A percentile compares a stretch with the other conserved stretches of the same genome.
phyloP scores from a whole-genome alignment of 2,113 vertebrate genomes.

The Actenoides lindsayi region DNA sequence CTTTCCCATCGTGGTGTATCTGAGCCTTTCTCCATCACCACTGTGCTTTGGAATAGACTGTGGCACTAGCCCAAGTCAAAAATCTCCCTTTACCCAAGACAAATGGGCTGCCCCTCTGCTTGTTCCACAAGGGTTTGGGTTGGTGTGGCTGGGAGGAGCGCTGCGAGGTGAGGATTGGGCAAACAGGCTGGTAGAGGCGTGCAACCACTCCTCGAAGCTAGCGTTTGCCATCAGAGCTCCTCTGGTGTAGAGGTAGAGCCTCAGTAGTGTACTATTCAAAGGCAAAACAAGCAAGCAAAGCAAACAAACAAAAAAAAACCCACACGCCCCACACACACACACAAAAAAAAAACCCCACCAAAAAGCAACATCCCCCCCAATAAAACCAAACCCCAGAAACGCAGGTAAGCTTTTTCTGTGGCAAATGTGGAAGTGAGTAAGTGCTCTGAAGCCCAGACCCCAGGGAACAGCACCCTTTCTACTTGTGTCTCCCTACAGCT shows the following conservation, averaged over 20 bases:
- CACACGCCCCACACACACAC: too few species aligned
- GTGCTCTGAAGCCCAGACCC: background rate
- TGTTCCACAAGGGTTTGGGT: background rate
- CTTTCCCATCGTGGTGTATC: background rate
- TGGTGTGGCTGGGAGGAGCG: background rate
- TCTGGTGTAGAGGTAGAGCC: background rate
- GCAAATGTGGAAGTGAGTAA: background rate
- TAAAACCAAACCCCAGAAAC: background rate
- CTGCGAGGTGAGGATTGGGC: background rate
- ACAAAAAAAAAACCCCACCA: background rate
- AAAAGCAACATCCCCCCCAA: too few species aligned
- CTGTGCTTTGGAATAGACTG: background rate
- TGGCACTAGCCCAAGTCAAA: background rate
- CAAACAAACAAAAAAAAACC: too few species aligned
- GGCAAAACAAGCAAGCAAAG: too few species aligned
- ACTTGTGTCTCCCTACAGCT: background rate
- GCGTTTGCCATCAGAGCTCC: fast-evolving
- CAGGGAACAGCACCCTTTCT: background rate
- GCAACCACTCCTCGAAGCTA: background rate
- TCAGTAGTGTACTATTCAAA: background rate
- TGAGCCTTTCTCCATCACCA: background rate
- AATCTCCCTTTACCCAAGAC: background rate
- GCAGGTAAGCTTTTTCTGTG: background rate
- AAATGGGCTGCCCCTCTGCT: fast-evolving
- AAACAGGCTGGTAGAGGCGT: background rate